Conservation (phyloP, 2,113 vertebrate species). For the Anhinga rufa region DNA sequence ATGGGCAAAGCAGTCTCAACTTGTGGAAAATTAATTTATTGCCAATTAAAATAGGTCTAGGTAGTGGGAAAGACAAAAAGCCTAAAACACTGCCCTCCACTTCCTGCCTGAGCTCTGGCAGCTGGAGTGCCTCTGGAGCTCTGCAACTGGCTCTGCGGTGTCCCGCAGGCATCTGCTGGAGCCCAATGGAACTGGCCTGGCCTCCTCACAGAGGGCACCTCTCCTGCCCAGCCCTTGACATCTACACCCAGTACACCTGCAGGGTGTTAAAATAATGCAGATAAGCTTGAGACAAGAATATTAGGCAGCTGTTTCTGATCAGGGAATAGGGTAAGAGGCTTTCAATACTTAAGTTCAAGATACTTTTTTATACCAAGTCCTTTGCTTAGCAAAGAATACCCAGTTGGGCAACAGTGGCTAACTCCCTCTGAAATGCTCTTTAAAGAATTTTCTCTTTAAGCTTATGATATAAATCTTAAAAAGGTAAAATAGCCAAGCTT, state of each 20-base stretch:
- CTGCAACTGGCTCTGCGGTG: accelerated
- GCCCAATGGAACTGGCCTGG: accelerated
- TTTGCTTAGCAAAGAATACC: not conserved
- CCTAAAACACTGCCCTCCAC: accelerated
- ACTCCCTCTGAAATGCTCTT: not conserved
- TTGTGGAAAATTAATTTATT: not conserved
- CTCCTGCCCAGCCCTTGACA: not conserved
- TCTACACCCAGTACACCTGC: accelerated
- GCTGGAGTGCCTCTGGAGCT: not conserved
- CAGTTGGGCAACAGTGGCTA: not conserved
- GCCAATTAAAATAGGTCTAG: not conserved
- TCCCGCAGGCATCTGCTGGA: not conserved
- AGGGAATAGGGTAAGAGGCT: not conserved
- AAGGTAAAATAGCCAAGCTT: not conserved
- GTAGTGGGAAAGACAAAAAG: not conserved
- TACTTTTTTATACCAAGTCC: not conserved
- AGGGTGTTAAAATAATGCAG: not conserved
- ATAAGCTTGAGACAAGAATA: not conserved
- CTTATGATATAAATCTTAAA: not conserved
- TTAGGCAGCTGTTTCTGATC: not conserved
- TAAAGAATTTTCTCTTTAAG: not conserved
- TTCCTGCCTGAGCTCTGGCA: not conserved
- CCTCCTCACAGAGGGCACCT: not conserved
- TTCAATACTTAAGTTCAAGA: not conserved
- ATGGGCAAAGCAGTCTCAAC: not conserved